Conservation (phyloP, 2,113 vertebrate species). For the Syngnathoides biaculeatus region DNA sequence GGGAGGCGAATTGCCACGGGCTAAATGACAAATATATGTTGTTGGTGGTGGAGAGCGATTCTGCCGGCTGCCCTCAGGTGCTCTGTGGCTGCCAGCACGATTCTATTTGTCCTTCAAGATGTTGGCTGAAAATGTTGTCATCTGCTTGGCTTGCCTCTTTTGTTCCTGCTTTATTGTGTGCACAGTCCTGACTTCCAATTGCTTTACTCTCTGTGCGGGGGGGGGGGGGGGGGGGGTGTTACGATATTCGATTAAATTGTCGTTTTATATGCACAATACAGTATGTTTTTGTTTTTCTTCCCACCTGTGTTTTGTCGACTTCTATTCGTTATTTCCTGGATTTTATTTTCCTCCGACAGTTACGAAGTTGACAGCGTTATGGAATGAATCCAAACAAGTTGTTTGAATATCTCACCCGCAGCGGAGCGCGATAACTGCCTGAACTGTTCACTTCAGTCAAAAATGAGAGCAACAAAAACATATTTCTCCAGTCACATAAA, state of each 20-base stretch:
- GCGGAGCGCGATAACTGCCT: background rate
- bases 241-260: background rate
- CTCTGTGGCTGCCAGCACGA: conserved; percentile 60
- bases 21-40: conserved; percentile 74
- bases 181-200: conserved; percentile 31
- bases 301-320: background rate
- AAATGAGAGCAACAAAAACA: background rate
- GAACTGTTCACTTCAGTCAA: background rate
- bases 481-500: background rate
- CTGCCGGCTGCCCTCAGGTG: conserved; percentile 64
- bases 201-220: conserved; percentile 24
- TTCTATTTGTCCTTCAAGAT: conserved; percentile 74
- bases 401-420: background rate
- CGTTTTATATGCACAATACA: background rate
- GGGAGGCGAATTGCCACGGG: conserved; percentile 64
- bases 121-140: conserved; percentile 67
- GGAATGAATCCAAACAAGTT: background rate
- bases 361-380: background rate
- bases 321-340: background rate
- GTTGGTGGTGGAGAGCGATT: conserved; percentile 60
- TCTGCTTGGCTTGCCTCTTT: conserved; percentile 54
- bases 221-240: background rate
- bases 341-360: background rate
- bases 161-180: conserved; percentile 46
- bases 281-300: background rate